These are phyloP conservation scores for Pogonocherus hispidulus DNA, from an alignment of 2,888 invertebrate species.

Conservation along the genomic window DNA sequence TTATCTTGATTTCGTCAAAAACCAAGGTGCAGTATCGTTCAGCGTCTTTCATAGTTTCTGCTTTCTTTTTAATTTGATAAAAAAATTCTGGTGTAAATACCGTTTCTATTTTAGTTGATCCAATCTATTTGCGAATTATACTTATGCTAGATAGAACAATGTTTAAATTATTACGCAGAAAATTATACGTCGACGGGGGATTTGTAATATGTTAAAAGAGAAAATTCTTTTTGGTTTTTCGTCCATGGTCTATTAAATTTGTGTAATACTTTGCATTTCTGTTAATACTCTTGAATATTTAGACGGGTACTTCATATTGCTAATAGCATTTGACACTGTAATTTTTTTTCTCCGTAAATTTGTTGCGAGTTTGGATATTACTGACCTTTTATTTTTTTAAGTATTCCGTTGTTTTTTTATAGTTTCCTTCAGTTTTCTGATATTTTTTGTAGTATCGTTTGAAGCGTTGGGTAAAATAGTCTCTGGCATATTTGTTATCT, in stretches of 20 bases:
- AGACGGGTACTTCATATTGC: neutral
- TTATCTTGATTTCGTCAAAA: slow-evolving; percentile 3
- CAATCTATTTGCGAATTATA: neutral
- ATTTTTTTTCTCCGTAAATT: neutral
- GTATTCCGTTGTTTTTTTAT: neutral
- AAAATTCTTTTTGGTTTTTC: neutral
- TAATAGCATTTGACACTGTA: neutral
- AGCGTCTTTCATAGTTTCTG: neutral
- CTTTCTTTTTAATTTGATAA: slow-evolving; percentile 8
- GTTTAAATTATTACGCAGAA: neutral
- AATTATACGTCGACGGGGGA: neutral
- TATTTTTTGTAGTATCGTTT: neutral
- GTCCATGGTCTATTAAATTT: slow-evolving; percentile 3
- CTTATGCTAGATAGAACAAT: neutral
- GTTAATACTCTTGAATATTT: neutral
- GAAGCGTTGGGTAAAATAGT: neutral
- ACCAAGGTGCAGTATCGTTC: neutral
- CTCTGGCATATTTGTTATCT: neutral
- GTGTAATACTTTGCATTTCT: neutral
- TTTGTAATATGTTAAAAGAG: neutral
- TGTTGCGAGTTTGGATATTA: neutral
- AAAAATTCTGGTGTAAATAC: neutral
- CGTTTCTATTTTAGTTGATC: neutral
- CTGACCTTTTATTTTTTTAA: slow-evolving; percentile 3
- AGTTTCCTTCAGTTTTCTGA: neutral